Base-by-base conservation (phyloP, 2,888 invertebrate species). In the Conchocele bisecta region DNA sequence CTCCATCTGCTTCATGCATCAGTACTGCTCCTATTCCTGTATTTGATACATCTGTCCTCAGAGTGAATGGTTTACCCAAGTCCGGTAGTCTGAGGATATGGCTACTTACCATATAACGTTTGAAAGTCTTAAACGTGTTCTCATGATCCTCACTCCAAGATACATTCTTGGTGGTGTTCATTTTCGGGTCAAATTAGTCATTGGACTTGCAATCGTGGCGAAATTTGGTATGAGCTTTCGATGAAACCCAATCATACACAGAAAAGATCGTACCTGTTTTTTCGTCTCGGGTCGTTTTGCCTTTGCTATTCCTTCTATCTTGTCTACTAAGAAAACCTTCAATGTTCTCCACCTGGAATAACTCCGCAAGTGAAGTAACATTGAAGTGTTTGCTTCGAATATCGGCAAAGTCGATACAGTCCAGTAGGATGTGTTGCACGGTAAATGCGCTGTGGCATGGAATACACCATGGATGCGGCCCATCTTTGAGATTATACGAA, bases 21-120 rank as follows among this genome's bases (percentile, higher is more conserved):
- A 80, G 53, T 22, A 76, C 64, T 6, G 71, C 73, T 2, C 72
- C 76, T 7, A 79, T 17, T 9, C 61, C 81, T n/a, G 33, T 22
- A 29, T 72, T 67, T 4, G 70, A 71, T 13, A 76, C 79, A 75
- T 81, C 81, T 11, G 64, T 75, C 37, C 59, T 41, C 28, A 77
- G 11, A n/a, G 66, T 63, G 50, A 80, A 77, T 11, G 13, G 9
- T n/a, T 46, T 42, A 11, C 42, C 13, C 17, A 68, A 53, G 51
- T 77, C 72, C 29, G 68, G 71, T 44, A 44, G 17, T 9, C 24
- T 5, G 6, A 48, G 24, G 11, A 48, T 48, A 24, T 24, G 48
- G 7, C 26, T 20, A 20, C n/a, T 48, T 48, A 26, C 22, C 48
- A 48, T 24, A n/a, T 20, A 48, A 6, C 26, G 9, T 22, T 24